Conservation (phyloP, 2,797 vertebrate genomes). For the Phrynocephalus forsythii region DNA sequence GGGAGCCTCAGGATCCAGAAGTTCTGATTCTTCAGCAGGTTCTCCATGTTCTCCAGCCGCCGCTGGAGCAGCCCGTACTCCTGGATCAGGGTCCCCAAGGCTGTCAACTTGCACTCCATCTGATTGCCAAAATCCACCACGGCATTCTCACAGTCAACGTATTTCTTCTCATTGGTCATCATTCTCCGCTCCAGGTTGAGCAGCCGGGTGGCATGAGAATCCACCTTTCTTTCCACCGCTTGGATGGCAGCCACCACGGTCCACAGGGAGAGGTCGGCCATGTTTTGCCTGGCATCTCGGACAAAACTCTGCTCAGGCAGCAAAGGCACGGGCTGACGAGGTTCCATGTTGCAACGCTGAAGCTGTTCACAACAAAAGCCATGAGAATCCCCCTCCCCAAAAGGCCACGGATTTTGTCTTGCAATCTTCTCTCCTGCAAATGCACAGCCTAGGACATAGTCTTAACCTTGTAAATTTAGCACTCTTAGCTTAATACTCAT, state of each 20-base stretch:
- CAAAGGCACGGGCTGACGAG: conserved; percentile 9
- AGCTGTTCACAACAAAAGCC: conserved; percentile 1
- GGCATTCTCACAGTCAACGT: conserved; percentile 46
- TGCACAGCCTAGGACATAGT: background rate
- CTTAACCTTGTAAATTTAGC: background rate
- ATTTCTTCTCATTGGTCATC: conserved; percentile 46
- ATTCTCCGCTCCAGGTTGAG: conserved; percentile 40
- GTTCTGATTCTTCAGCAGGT: conserved; percentile 61
- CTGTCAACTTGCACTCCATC: conserved; percentile 57
- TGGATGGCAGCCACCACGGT: conserved; percentile 51
- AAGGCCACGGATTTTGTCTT: background rate
- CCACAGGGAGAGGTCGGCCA: conserved; percentile 54
- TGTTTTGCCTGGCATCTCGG: conserved; percentile 36
- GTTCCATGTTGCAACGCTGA: conserved; percentile 24
- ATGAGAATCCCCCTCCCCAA: background rate
- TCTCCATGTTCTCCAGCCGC: conserved; percentile 59
- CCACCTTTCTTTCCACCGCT: conserved; percentile 49
- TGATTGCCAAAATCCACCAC: conserved; percentile 48
- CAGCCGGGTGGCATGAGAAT: conserved; percentile 40
- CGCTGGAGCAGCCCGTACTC: conserved; percentile 55
- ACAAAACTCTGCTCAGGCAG: conserved; percentile 9
- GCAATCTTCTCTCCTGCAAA: no score
- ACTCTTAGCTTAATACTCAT: background rate
- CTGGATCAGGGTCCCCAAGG: conserved; percentile 65
- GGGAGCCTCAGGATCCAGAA: conserved; percentile 61